Base-by-base conservation (phyloP, 2,113 vertebrate genomes). In the Protobothrops flavoviridis region DNA sequence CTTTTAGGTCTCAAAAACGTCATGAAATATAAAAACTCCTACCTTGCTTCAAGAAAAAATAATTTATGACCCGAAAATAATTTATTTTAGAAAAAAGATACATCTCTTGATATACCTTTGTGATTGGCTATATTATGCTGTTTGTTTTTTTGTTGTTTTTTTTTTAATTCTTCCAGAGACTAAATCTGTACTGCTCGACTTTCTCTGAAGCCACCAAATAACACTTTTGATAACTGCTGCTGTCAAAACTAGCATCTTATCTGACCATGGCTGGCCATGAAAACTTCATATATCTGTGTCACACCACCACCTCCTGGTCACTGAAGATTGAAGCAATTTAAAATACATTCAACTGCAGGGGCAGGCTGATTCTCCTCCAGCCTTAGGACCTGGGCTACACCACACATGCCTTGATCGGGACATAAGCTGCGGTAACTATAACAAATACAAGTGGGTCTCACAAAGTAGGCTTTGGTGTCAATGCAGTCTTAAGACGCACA, bases 281-380 rank as follows among this genome's bases (percentile, higher is more conserved):
- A 64, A 0, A 0, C 23, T 11, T 2, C 0, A 1, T 96, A 96
- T 96, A 88, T 92, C 96, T 96, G 96, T 96, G 90, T 96, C 95
- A 97, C 96, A 95, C 88, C 95, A 95, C 97, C 97, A 97, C 91
- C 97, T 97, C 86, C 96, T 96, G 97, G 97, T 56, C 87, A 90
- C 33, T 53, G 0, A 24, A 39, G 69, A 23, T 74, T 61, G 13
- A 90, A 29, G 93, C 8, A 8, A 52, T 2, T 85, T 20, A 29
- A n/a, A 0, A 23, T 2, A 0, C 0, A 64, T 21, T 88, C 26
- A 43, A 26, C 11, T 6, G 26, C 11, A 12, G 2, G 0, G 11
- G 6, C 39, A 89, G 24, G 23, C 13, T 33, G 26, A n/a, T 3
- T n/a, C n/a, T 21, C 39, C 7, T 89, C 7, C 2, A 2, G 64